These are phyloP conservation scores for Thalassoma bifasciatum DNA, from an alignment of 2,113 vertebrate genomes.

Conservation along the genomic window DNA sequence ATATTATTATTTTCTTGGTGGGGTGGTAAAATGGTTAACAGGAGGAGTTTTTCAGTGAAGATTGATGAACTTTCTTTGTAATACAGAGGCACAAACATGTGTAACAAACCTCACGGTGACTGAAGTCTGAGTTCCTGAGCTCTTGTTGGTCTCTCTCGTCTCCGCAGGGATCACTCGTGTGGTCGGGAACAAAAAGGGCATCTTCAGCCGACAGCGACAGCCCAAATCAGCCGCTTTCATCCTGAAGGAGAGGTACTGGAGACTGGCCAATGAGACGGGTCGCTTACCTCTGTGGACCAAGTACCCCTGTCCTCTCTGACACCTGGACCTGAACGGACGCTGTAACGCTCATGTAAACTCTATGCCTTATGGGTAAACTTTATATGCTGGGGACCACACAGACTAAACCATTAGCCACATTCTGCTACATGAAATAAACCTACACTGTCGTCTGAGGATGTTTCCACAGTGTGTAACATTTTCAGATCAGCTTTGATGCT, in stretches of 20 bases:
- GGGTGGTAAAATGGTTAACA: too few species aligned
- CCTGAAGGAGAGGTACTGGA: slow-evolving; percentile 94
- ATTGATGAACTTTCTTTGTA: too few species aligned
- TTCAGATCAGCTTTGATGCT: too few species aligned
- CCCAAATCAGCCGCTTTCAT: slow-evolving; percentile 92
- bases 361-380: background rate
- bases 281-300: slow-evolving; percentile 76
- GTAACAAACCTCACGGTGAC: too few species aligned
- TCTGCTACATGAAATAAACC: background rate
- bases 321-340: background rate
- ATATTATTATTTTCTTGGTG: too few species aligned
- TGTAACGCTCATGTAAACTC: background rate
- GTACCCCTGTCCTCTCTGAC: slow-evolving; percentile 78
- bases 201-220: slow-evolving; percentile 94
- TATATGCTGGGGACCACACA: background rate
- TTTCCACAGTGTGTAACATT: too few species aligned
- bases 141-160: slow-evolving; percentile 11
- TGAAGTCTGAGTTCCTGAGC: too few species aligned
- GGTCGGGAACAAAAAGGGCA: slow-evolving; percentile 94
- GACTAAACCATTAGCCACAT: background rate
- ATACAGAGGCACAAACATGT: too few species aligned
- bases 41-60: too few species aligned
- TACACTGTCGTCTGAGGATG: too few species aligned
- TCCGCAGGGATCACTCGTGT: slow-evolving; percentile 83
- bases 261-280: slow-evolving; percentile 89